A percentile compares a stretch with the other conserved stretches of the same genome.
These are phyloP conservation scores for Scatophagus argus DNA, from an alignment of 2,113 vertebrate genomes.

Conservation along the genomic window DNA sequence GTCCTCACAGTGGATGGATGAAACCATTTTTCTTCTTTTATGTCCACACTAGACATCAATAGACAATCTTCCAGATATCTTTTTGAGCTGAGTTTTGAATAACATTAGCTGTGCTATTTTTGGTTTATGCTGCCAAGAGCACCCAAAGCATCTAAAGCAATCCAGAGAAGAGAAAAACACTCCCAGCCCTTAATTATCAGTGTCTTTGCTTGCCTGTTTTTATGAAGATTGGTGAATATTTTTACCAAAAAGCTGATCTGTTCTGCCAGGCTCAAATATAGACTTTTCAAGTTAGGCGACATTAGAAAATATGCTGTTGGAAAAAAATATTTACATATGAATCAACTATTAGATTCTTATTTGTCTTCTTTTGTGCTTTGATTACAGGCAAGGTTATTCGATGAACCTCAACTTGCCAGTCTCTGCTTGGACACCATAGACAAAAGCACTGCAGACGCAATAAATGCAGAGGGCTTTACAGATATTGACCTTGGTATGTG, in stretches of 20 bases:
- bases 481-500: slow-evolving; percentile 92
- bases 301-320: neutral
- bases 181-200: neutral
- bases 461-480: slow-evolving; percentile 94
- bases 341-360: neutral
- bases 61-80: slow-evolving; percentile 7
- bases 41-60: slow-evolving; percentile 6
- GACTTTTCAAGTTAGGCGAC: neutral
- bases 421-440: slow-evolving; percentile 96
- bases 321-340: neutral
- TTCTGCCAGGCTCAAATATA: neutral
- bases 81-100: slow-evolving; percentile 22
- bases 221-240: neutral
- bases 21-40: slow-evolving; percentile 25
- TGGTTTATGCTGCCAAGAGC: slow-evolving; percentile 37
- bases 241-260: neutral
- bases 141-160: neutral
- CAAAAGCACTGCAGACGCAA: slow-evolving; percentile 93
- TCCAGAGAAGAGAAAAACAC: neutral
- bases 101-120: slow-evolving; percentile 51
- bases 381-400: slow-evolving; percentile 91
- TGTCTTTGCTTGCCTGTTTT: neutral
- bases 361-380: slow-evolving; percentile 21
- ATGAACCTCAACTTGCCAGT: slow-evolving; percentile 94
- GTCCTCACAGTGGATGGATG: neutral